A percentile compares a stretch with the other conserved stretches of the same genome.
These are phyloP conservation scores for Nesometra sesokonis DNA, from an alignment of 35 echinoderm and acorn worm species.

Conservation along the genomic window DNA sequence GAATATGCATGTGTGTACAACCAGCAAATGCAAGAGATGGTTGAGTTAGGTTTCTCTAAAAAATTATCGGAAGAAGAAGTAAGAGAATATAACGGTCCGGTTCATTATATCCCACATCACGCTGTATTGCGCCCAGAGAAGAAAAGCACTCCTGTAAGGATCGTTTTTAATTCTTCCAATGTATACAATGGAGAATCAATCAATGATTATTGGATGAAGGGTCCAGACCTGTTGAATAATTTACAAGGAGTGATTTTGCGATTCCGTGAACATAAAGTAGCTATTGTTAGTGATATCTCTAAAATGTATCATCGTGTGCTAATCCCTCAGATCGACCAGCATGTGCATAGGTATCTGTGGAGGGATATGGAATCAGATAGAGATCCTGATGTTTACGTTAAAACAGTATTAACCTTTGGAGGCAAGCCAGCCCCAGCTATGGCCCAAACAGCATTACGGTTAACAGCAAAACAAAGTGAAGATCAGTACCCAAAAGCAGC, in stretches of 20 bases:
- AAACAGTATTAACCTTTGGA: constrained; percentile 23
- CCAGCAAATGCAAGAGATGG: constrained; percentile 34
- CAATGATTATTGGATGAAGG: not conserved
- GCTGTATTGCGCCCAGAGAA: constrained; percentile 35
- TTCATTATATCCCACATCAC: constrained; percentile 51
- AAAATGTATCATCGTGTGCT: not conserved
- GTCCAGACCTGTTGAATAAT: not conserved
- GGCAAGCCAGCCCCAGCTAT: constrained; percentile 4
- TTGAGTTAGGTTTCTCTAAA: constrained; percentile 23
- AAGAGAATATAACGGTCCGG: constrained; percentile 3
- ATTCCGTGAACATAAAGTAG: constrained; percentile 32
- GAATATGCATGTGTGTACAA: constrained; percentile 25
- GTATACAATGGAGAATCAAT: constrained; percentile 10
- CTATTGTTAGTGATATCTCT: constrained; percentile 4
- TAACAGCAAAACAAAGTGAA: not conserved
- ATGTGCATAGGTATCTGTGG: constrained; percentile 38
- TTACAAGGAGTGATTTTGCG: constrained; percentile 10
- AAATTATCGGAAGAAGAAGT: constrained; percentile 26
- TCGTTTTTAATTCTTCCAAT: constrained; percentile 41
- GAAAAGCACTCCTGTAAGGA: constrained; percentile 30
- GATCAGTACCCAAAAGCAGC: not conserved
- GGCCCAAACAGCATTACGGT: not conserved
- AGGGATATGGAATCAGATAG: not conserved
- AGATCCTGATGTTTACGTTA: constrained; percentile 22
- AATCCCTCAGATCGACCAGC: constrained; percentile 15